Evolutionary conservation across 2,888 invertebrate species (phyloP), one percentile per base, ranked within the genome.

Genomic region (Griposia aprilina): DNA sequence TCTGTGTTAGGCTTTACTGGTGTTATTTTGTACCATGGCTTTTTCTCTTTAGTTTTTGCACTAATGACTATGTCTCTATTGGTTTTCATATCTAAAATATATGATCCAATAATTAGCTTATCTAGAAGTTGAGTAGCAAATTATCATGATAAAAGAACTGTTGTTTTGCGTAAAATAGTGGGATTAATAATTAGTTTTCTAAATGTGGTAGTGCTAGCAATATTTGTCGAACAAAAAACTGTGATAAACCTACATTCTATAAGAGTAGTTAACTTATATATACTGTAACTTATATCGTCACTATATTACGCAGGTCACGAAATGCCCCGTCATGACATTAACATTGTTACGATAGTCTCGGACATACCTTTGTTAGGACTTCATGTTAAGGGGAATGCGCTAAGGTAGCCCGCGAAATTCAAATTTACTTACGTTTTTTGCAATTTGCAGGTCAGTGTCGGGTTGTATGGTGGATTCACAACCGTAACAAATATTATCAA

Each of bases 321-420:
- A 55, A 80, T 7, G 23, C 23, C 26, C 17, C 50, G 57, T 50
- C 74, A 81, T 3, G n/a, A 45, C 62, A 63, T 48, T 82, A 68
- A 82, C 62, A 55, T 48, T 15, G 50, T 83, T 71, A 67, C 68
- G 68, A 50, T 17, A 23, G 23, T 66, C 45, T 66, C 45, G 45
- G 52, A 80, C 52, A 48, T 76, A 76, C 82, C 77, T 81, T 69
- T 30, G 65, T 69, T 48, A 63, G 45, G 50, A 63, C 57, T 59
- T 66, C 36, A 57, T 68, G 23, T n/a, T n/a, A n/a, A n/a, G n/a
- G n/a, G n/a, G n/a, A n/a, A n/a, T n/a, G n/a, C n/a, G n/a, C n/a
- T n/a, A n/a, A n/a, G n/a, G n/a, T n/a, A n/a, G n/a, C n/a, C n/a
- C n/a, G n/a, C n/a, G n/a, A n/a, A n/a, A n/a, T n/a, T n/a, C n/a